phyloP scores from a whole-genome alignment of 2,888 invertebrate species.

The Sminthurinus aureus region DNA sequence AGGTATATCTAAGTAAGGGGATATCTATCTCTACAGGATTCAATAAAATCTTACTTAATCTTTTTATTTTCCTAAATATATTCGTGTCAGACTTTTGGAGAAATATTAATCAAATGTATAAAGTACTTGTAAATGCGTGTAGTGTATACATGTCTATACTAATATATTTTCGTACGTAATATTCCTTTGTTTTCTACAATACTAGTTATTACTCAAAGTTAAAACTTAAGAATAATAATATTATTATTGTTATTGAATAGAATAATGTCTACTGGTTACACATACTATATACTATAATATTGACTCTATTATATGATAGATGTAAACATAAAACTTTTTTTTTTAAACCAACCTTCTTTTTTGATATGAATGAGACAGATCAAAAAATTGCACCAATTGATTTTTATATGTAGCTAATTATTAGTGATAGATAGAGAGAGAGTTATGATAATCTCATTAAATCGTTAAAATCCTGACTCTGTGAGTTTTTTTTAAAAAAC shows the following conservation, averaged over 20 bases:
- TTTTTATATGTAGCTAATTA: not conserved
- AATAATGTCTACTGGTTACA: too few species aligned
- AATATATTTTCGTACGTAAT: not conserved
- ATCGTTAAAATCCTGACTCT: not conserved
- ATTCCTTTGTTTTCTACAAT: not conserved
- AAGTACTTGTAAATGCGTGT: not conserved
- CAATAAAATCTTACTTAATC: too few species aligned
- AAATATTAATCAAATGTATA: not conserved
- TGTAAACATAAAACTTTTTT: not conserved
- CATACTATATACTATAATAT: too few species aligned
- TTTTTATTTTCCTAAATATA: not conserved
- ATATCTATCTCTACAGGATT: too few species aligned
- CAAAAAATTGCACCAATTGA: conserved; percentile 13
- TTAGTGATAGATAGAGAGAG: not conserved
- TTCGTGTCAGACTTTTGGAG: not conserved
- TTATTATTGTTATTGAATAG: too few species aligned
- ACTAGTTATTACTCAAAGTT: not conserved
- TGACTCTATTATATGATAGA: not conserved
- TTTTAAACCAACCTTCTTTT: not conserved
- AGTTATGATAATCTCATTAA: not conserved
- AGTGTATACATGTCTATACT: not conserved
- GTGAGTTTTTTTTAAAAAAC: not conserved
- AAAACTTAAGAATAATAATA: too few species aligned
- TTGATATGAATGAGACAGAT: not conserved
- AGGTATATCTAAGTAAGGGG: too few species aligned